Percentiles rank a stretch among this genome's conserved stretches.
phyloP scores from a whole-genome alignment of 2,888 invertebrate genomes.

The Mantis religiosa region DNA sequence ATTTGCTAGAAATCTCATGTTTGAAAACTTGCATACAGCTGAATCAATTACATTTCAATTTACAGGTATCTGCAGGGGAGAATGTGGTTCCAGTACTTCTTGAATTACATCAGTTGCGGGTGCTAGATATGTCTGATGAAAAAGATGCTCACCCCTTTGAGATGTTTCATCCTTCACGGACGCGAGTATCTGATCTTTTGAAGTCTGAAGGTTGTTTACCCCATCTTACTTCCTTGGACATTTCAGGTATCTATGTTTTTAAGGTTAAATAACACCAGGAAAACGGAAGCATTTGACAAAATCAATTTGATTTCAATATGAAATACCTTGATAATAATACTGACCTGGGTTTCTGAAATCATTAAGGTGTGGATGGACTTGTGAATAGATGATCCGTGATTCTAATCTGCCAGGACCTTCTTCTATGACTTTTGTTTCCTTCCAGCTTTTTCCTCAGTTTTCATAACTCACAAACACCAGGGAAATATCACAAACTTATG shows the following conservation, averaged over 20 bases:
- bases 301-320: neutral
- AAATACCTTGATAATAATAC: neutral
- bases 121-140: conserved; percentile 56
- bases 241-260: conserved; percentile 51
- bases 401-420: neutral
- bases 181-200: conserved; percentile 48
- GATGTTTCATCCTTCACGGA: conserved; percentile 43
- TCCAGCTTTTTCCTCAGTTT: neutral
- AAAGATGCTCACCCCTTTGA: conserved; percentile 48
- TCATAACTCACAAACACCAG: neutral
- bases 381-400: neutral
- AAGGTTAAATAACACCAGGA: neutral
- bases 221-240: conserved; percentile 56
- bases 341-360: neutral
- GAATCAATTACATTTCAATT: neutral
- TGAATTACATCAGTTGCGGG: conserved; percentile 50
- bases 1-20: no score
- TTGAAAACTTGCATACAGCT: no score
- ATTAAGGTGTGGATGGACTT: no score
- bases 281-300: neutral
- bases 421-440: no score
- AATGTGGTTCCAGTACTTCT: conserved; percentile 48
- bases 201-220: conserved; percentile 42
- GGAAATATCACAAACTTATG: no score
- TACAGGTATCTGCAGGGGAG: conserved; percentile 37